phyloP scores from a whole-genome alignment of 2,888 invertebrate species.

The Marronus borbonicus region DNA sequence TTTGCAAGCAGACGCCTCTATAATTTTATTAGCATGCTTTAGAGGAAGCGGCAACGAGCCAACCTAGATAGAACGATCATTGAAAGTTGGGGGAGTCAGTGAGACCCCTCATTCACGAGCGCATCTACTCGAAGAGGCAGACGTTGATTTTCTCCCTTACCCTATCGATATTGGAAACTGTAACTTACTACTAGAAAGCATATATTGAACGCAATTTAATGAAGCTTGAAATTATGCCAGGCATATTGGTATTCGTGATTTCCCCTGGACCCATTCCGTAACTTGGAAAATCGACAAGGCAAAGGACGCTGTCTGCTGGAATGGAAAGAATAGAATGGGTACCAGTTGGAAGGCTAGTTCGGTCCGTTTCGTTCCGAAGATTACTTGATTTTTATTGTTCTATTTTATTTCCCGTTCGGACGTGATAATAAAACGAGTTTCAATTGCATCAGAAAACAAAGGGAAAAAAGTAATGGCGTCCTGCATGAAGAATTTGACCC shows the following conservation, averaged over 20 bases:
- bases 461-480: neutral
- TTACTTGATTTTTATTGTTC: constrained; percentile 14
- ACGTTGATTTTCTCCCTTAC: neutral
- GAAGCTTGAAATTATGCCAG: constrained; percentile 30
- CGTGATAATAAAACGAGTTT: neutral
- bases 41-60: too few species aligned
- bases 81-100: too few species aligned
- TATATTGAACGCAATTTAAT: constrained; percentile 22
- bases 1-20: too few species aligned
- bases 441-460: neutral
- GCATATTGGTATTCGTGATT: constrained; percentile 16
- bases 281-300: too few species aligned
- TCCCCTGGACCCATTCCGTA: neutral
- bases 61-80: too few species aligned
- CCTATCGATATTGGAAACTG: constrained; percentile 1
- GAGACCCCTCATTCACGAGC: too few species aligned
- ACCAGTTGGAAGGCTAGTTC: neutral
- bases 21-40: too few species aligned
- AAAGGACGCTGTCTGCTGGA: too few species aligned
- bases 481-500: too few species aligned
- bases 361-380: neutral
- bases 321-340: neutral
- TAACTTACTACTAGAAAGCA: constrained; percentile 5
- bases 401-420: neutral
- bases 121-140: too few species aligned